phyloP scores from a whole-genome alignment of 2,113 vertebrate species.

The Plestiodon gilberti region DNA sequence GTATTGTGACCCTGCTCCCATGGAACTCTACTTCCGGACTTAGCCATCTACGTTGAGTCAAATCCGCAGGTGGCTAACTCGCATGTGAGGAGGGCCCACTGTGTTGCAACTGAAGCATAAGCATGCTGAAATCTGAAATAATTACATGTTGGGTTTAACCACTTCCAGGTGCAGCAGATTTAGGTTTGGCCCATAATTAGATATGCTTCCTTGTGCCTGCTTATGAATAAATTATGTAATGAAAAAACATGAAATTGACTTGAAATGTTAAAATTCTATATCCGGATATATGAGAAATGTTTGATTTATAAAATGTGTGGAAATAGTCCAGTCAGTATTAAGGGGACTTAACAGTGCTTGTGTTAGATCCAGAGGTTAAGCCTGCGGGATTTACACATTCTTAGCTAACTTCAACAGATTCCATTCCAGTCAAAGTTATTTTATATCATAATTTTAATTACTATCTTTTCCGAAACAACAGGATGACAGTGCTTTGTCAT shows the following conservation, averaged over 20 bases:
- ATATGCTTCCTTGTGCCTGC: not conserved
- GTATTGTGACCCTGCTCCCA: no score
- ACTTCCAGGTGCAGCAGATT: not conserved
- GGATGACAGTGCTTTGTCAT: not conserved
- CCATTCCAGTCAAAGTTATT: not conserved
- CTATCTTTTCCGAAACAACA: not conserved
- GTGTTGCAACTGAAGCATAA: not conserved
- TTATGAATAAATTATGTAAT: not conserved
- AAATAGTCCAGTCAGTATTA: not conserved
- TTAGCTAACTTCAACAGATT: not conserved
- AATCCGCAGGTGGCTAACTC: no score
- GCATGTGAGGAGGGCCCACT: no score
- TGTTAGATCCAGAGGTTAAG: not conserved
- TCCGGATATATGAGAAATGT: not conserved
- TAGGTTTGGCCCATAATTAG: not conserved
- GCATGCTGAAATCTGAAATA: not conserved
- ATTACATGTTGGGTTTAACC: not conserved
- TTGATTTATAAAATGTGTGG: not conserved
- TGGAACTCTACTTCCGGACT: no score
- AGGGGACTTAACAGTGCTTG: not conserved
- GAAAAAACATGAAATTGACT: not conserved
- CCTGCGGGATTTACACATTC: not conserved
- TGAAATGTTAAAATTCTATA: not conserved
- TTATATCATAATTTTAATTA: not conserved
- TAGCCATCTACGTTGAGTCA: no score